Conservation (phyloP, 1,140 invertebrate species). For the Drosophila nasuta region DNA sequence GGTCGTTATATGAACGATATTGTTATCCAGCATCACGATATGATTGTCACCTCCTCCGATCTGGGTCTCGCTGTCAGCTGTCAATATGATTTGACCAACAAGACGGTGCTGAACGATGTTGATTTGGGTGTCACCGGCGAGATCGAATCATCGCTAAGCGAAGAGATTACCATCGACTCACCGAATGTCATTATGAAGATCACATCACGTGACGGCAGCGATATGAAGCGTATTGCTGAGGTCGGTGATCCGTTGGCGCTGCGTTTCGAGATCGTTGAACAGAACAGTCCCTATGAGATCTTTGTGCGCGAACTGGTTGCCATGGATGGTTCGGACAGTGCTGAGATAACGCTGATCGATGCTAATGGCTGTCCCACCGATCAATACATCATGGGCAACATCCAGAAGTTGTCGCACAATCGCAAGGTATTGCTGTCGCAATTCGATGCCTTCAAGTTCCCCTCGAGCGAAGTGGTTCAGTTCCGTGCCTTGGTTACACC, state of each 20-base stretch:
- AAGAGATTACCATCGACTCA: conserved; percentile 95
- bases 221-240: conserved; percentile 92
- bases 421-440: conserved; percentile 93
- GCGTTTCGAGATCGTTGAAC: conserved; percentile 95
- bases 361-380: conserved; percentile 96
- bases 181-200: conserved; percentile 98
- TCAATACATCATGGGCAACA: conserved; percentile 96
- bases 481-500: conserved; percentile 97
- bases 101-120: conserved; percentile 95
- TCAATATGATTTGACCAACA: conserved; percentile 96
- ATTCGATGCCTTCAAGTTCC: conserved; percentile 99
- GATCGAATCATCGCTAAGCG: conserved; percentile 91
- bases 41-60: conserved; percentile 97
- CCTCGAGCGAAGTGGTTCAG: conserved; percentile 96
- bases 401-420: conserved; percentile 91
- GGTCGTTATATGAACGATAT: conserved; percentile 95
- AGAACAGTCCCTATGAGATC: conserved; percentile 96
- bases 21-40: conserved; percentile 97
- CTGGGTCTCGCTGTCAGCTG: conserved; percentile 96
- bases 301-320: conserved; percentile 97
- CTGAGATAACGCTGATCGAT: conserved; percentile 96
- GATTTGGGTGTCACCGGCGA: conserved; percentile 95
- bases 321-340: conserved; percentile 96
- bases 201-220: conserved; percentile 91
- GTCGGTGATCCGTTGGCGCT: conserved; percentile 96